These are phyloP conservation scores for Dipus sagitta DNA, from an alignment of 2,797 vertebrate species.

Conservation along the genomic window DNA sequence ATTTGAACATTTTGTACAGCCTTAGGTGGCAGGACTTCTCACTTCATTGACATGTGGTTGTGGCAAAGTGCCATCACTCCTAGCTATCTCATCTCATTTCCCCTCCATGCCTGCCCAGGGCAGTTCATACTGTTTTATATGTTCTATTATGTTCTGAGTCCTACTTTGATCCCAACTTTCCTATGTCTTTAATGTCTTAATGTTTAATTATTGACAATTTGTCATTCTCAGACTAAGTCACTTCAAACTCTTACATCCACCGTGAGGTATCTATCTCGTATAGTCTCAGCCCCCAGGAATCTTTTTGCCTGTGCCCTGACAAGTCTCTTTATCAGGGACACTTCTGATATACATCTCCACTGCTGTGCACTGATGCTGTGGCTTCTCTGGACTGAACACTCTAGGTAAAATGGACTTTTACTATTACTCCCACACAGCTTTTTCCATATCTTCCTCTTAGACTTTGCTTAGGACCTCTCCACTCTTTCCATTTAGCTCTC, in stretches of 20 bases:
- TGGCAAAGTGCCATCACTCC: not conserved
- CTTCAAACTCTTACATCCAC: not conserved
- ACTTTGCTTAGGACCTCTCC: not conserved
- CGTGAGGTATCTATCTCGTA: fast-evolving
- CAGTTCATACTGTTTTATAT: not conserved
- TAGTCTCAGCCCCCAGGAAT: not conserved
- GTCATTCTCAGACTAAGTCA: not conserved
- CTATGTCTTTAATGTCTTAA: no score
- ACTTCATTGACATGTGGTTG: not conserved
- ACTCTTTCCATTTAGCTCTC: not conserved
- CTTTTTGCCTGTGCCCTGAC: not conserved
- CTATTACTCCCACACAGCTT: not conserved
- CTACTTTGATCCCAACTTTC: not conserved
- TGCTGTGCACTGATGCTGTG: fast-evolving
- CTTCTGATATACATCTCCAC: no score
- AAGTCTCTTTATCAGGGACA: not conserved
- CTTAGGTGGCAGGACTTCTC: not conserved
- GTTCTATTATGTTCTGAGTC: not conserved
- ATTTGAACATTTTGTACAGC: not conserved
- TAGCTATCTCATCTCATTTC: no score
- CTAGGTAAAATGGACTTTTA: not conserved
- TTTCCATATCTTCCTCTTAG: not conserved
- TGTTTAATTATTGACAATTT: not conserved
- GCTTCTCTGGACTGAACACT: not conserved
- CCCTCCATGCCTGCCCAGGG: not conserved